Base-by-base conservation (phyloP, 2,113 vertebrate species). In the Thalassoma bifasciatum region DNA sequence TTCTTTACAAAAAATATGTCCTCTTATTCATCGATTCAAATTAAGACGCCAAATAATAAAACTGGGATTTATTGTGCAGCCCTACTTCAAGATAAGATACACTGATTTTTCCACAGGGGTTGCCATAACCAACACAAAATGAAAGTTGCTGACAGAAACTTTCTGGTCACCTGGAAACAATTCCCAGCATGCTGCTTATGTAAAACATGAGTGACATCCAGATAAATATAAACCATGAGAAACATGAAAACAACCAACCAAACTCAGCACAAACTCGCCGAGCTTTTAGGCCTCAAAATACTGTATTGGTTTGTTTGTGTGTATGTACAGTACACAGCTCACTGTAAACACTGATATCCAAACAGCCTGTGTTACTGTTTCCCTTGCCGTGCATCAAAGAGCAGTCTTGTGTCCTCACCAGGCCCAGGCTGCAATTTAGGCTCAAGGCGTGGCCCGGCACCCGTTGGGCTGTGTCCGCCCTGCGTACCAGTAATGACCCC, bases 381-480 rank as follows among this genome's bases (percentile, higher is more conserved):
- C 81, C 76, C 71, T 81, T 77, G 70, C 78, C 34, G 46, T 74
- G 86, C 89, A 91, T 93, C 90, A 92, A 92, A 93, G 88, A 89
- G 61, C 78, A 59, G 88, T 72, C 84, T 86, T 92, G 91, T 93
- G 90, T 92, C 89, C 88, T 90, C 81, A 64, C 73, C 69, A 78
- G 78, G 79, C 80, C 85, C 85, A 89, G 79, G 82, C 90, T 91
- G 92, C 87, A 93, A 95, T 94, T 93, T 91, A 70, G 89, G 84
- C 85, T 90, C 82, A 67, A 88, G 90, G 91, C 86, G 90, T 93
- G 93, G 89, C 78, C 82, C 79, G 22, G 91, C 86, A 57, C 75
- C 82, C 72, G 66, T 83, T 75, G 79, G 89, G 92, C 77, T 67
- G 72, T 54, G 83, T 85, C 91, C 82, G 87, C 77, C 12, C 83